Percentiles rank a stretch among this genome's conserved stretches.
These are phyloP conservation scores for Sphecodes monilicornis DNA, from an alignment of 2,888 invertebrate genomes.

Conservation along the genomic window DNA sequence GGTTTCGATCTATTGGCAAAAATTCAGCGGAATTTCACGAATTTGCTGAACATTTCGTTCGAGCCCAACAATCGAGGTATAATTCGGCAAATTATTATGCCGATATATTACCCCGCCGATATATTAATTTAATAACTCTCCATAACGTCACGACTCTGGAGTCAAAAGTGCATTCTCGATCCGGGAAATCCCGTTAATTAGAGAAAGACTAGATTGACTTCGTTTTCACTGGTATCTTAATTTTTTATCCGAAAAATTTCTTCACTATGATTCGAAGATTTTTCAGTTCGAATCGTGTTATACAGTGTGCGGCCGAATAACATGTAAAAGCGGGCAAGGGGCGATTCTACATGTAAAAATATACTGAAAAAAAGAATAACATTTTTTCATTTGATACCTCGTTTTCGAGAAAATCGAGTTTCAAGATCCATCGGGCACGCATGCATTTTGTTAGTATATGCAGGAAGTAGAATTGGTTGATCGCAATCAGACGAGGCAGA, in stretches of 20 bases:
- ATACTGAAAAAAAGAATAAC: too few relatives aligned
- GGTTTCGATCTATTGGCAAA: background rate
- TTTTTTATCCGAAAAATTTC: background rate
- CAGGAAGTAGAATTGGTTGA: too few relatives aligned
- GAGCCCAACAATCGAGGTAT: background rate
- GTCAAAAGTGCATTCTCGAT: background rate
- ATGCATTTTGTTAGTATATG: too few relatives aligned
- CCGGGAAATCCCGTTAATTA: background rate
- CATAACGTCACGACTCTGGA: background rate
- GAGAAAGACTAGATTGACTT: background rate
- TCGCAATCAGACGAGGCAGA: too few relatives aligned
- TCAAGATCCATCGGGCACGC: too few relatives aligned
- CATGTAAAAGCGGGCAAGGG: too few relatives aligned
- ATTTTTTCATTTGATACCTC: too few relatives aligned
- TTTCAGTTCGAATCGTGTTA: background rate
- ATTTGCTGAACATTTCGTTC: background rate
- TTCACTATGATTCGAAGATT: background rate
- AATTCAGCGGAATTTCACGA: background rate
- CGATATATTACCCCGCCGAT: background rate
- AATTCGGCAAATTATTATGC: background rate
- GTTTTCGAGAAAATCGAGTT: too few relatives aligned
- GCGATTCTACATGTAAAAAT: too few relatives aligned
- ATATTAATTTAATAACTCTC: background rate
- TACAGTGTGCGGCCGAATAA: too few relatives aligned
- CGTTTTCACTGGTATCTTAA: background rate